Evolutionary conservation across 2,113 vertebrate genomes (phyloP).

Genomic region (Esox niger): DNA sequence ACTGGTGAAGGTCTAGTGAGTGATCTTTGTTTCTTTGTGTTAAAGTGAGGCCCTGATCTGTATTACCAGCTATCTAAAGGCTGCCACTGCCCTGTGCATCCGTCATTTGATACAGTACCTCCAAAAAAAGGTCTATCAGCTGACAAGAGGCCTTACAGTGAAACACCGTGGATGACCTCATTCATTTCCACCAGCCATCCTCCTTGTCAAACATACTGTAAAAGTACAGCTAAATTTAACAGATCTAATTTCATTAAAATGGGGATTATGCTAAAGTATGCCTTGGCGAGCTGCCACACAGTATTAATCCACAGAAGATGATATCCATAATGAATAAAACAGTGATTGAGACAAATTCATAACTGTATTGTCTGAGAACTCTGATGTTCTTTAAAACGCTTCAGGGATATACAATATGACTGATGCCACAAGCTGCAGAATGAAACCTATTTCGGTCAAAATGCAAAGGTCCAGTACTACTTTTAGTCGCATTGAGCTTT

Average conservation of each 20-base stretch:
- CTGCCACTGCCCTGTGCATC: slow-evolving; percentile 67
- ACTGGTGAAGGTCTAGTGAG: slow-evolving; percentile 71
- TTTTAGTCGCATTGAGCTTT: slow-evolving; percentile 48
- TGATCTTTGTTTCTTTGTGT: slow-evolving; percentile 70
- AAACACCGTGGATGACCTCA: slow-evolving; percentile 34
- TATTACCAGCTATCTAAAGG: slow-evolving; percentile 64
- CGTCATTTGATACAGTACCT: slow-evolving; percentile 59
- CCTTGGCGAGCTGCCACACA: slow-evolving; percentile 49
- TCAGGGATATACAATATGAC: slow-evolving; percentile 32
- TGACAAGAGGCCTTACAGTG: slow-evolving; percentile 28
- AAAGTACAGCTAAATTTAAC: slow-evolving; percentile 48
- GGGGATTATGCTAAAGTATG: slow-evolving; percentile 56
- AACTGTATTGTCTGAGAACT: background rate
- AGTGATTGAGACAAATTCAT: background rate
- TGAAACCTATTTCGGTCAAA: slow-evolving; percentile 51
- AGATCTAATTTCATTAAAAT: slow-evolving; percentile 50
- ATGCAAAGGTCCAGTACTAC: slow-evolving; percentile 44
- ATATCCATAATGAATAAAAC: slow-evolving; percentile 52
- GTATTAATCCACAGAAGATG: slow-evolving; percentile 45
- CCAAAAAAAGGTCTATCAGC: slow-evolving; percentile 40
- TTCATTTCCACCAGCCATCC: slow-evolving; percentile 58
- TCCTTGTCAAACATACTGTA: slow-evolving; percentile 28
- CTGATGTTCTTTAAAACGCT: slow-evolving; percentile 2
- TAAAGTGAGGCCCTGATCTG: slow-evolving; percentile 66
- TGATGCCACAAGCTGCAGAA: slow-evolving; percentile 28